Evolutionary conservation across 2,888 invertebrate species (phyloP).

Genomic region (Lumbricus terrestris): DNA sequence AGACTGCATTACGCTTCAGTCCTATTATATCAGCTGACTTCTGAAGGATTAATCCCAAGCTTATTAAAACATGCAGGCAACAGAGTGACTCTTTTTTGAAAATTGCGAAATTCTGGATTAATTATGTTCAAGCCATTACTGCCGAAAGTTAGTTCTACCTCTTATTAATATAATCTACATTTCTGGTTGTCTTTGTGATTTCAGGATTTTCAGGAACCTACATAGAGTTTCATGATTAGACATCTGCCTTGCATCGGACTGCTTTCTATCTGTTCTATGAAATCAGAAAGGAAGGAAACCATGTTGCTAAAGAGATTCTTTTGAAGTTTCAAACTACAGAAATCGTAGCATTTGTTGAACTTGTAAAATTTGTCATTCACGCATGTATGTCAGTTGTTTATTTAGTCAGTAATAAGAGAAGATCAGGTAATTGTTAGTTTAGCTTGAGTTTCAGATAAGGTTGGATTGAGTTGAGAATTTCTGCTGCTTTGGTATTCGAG

Average conservation of each 20-base stretch:
- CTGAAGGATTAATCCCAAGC: neutral
- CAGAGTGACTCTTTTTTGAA: neutral
- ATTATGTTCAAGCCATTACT: neutral
- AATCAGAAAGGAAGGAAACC: neutral
- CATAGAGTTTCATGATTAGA: neutral
- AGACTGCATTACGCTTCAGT: too few relatives aligned
- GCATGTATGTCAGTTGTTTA: neutral
- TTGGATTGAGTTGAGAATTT: neutral
- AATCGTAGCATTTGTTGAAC: neutral
- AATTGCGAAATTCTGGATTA: neutral
- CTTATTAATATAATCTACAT: neutral
- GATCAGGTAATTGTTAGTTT: neutral
- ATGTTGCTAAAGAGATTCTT: neutral
- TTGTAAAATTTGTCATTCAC: neutral
- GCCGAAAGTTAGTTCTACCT: neutral
- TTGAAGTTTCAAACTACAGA: slow-evolving; percentile 3
- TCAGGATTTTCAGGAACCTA: neutral
- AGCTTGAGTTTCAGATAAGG: neutral
- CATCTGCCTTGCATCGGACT: neutral
- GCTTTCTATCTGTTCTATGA: neutral
- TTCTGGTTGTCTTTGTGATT: neutral
- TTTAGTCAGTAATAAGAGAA: neutral
- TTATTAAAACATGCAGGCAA: neutral
- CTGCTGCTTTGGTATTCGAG: too few relatives aligned
- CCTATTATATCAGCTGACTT: too few relatives aligned